Percentiles rank a stretch among this genome's conserved stretches.
Evolutionary conservation across 2,888 invertebrate genomes (phyloP).

Genomic region (Harpalus rubripes): DNA sequence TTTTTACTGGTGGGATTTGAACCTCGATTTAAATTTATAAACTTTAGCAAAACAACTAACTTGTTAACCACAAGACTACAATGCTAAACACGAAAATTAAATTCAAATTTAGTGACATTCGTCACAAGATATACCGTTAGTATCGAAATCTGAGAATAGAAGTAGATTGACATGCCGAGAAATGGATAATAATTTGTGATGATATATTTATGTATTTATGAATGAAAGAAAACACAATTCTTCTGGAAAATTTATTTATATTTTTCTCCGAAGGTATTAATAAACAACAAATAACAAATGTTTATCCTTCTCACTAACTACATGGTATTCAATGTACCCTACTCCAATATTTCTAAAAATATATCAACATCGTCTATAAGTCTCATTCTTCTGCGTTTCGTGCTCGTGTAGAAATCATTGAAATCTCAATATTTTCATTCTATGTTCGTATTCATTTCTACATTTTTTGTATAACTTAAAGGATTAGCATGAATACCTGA

Average conservation of each 20-base stretch:
- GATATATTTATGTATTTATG: too few species aligned
- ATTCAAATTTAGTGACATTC: too few species aligned
- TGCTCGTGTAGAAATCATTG: neutral
- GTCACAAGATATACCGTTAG: too few species aligned
- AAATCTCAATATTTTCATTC: neutral
- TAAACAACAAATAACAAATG: neutral
- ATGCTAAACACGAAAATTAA: too few species aligned
- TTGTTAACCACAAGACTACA: too few species aligned
- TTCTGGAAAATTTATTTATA: neutral
- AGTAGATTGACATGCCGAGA: too few species aligned
- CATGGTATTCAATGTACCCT: neutral
- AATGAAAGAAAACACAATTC: neutral
- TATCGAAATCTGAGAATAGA: too few species aligned
- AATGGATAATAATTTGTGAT: too few species aligned
- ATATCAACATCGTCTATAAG: neutral
- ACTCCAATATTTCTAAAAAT: constrained; percentile 23
- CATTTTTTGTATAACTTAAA: neutral
- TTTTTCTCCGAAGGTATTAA: neutral
- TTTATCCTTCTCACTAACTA: neutral
- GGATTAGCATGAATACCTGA: too few species aligned
- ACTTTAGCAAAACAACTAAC: too few species aligned
- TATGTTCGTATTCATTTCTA: neutral
- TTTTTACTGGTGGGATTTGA: too few species aligned
- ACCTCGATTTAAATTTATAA: too few species aligned
- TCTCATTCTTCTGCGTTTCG: neutral